Evolutionary conservation across 2,797 vertebrate species (phyloP), one percentile per base, ranked within the genome.

Genomic region (Lacerta bilineata): DNA sequence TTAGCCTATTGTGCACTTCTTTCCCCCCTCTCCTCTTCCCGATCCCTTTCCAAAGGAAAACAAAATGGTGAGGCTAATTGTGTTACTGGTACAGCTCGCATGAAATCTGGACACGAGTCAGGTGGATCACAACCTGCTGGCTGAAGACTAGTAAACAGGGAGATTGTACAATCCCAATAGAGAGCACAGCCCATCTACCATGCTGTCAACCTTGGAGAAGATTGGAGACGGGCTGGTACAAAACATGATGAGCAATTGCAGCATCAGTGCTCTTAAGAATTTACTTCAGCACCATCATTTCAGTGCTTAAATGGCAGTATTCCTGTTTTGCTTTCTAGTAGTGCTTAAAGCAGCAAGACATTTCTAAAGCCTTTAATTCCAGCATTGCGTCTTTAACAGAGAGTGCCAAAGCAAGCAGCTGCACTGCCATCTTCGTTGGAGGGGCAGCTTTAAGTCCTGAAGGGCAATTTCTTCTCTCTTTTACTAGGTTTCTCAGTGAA

Each of bases 321-420:
- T 85, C 88, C 90, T 85, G 92, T 92, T 46, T 82, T 87, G 90
- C 69, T 66, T 39, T 66, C 0, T 84, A 18, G 25, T 39, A 46
- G 50, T 36, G 18, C 27, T 7, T 80, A 74, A 36, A 90, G 59
- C 18, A 71, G 36, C 13, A 69, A 72, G 18, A 8, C 0, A 0
- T 87, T 86, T 72, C 33, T 83, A 2, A n/a, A 79, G 61, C 64
- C 20, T 0, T 84, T n/a, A 0, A 85, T 86, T 77, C 23, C 80
- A 1, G 20, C 68, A 46, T 17, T n/a, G 8, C 11, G 5, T 68
- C 50, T 0, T 17, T 76, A 87, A 41, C 25, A 33, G 71, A 41
- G 20, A 87, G n/a, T 59, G 80, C 82, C 41, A 11, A 78, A 61
- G 77, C 92, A 84, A 15, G 7, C 23, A 81, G 3, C 2, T 36